These are phyloP conservation scores for Thalassaphorura encarpata DNA, from an alignment of 1,140 invertebrate genomes.

Conservation along the genomic window DNA sequence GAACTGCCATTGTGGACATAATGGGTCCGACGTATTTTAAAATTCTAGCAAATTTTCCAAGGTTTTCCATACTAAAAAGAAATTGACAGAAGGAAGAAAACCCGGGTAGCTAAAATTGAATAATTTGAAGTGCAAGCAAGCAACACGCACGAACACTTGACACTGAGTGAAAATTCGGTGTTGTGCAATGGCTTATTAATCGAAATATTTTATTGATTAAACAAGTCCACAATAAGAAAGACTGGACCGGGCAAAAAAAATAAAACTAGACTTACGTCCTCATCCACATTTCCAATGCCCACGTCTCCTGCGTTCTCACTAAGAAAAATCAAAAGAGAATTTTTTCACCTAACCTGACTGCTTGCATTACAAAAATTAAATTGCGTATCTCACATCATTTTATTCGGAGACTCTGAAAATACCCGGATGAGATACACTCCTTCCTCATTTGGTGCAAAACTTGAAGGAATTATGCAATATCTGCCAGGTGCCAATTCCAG, in stretches of 20 bases:
- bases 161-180: too few species aligned
- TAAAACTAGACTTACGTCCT: constrained; percentile 43
- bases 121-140: not conserved
- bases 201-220: not conserved
- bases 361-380: not conserved
- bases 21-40: too few species aligned
- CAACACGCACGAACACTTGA: not conserved
- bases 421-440: constrained; percentile 92
- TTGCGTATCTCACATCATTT: constrained; percentile 80
- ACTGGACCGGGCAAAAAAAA: not conserved
- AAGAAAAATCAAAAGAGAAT: too few species aligned
- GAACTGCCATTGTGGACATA: not conserved
- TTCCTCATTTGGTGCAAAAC: constrained; percentile 92
- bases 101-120: not conserved
- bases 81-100: too few species aligned
- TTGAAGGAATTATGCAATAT: constrained; percentile 95
- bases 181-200: not conserved
- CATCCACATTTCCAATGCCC: constrained; percentile 59
- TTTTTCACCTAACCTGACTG: not conserved
- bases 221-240: not conserved
- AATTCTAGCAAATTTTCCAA: too few species aligned
- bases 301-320: constrained; percentile 79
- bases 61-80: too few species aligned
- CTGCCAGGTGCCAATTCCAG: constrained; percentile 87
- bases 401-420: constrained; percentile 86